These are phyloP conservation scores for Acleris holmiana DNA, from an alignment of 2,888 invertebrate genomes.

Conservation along the genomic window DNA sequence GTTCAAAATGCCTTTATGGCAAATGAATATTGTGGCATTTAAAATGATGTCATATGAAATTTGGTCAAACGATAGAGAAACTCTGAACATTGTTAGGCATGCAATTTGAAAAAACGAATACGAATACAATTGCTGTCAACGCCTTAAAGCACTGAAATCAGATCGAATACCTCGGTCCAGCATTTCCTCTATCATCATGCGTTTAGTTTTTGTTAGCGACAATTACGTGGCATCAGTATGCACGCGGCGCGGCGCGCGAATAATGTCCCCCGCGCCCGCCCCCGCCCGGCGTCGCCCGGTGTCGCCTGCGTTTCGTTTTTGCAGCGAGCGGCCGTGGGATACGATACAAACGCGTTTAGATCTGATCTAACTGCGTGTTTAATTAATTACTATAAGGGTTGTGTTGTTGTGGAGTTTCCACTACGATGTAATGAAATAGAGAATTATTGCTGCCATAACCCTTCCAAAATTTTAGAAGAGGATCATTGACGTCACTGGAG, in stretches of 20 bases:
- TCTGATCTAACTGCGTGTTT: conserved; percentile 41
- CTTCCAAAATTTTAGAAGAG: too few species aligned
- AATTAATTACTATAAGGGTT: conserved; percentile 27
- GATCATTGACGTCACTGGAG: too few species aligned
- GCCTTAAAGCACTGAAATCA: conserved; percentile 20
- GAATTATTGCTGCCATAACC: too few species aligned
- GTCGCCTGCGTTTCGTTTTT: conserved; percentile 48
- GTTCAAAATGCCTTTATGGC: too few species aligned
- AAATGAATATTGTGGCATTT: too few species aligned
- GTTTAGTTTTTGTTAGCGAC: conserved; percentile 70
- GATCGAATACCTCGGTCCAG: conserved; percentile 48
- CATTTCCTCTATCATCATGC: conserved; percentile 76
- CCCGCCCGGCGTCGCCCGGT: conserved; percentile 30
- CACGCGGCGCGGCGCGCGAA: conserved; percentile 61
- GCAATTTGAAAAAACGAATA: too few species aligned
- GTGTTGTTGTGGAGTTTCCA: conserved; percentile 26
- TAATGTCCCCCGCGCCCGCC: conserved; percentile 42
- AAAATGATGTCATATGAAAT: too few species aligned
- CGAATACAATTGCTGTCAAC: too few species aligned
- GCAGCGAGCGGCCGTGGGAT: conserved; percentile 58
- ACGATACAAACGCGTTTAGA: conserved; percentile 44
- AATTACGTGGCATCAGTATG: conserved; percentile 78
- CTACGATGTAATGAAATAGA: too few species aligned
- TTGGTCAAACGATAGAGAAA: too few species aligned
- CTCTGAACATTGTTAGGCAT: too few species aligned